These are phyloP conservation scores for Poecilobothrus nobilitatus DNA, from an alignment of 2,888 invertebrate genomes.

Conservation along the genomic window DNA sequence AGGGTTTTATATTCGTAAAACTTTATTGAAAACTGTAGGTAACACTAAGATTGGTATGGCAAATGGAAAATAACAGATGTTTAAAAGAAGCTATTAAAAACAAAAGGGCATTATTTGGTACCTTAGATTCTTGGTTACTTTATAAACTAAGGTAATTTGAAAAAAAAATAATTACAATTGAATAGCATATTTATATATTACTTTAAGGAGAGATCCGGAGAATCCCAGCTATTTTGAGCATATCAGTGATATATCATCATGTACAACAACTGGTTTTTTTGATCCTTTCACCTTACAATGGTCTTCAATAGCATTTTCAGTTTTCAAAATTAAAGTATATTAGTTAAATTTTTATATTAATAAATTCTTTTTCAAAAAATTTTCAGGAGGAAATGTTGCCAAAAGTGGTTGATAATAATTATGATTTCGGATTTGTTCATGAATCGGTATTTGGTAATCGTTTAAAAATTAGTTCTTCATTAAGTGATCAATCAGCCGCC, in stretches of 20 bases:
- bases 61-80: conserved; percentile 60
- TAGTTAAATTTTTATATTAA: background rate
- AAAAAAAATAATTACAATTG: background rate
- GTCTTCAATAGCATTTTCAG: conserved; percentile 46
- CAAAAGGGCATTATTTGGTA: conserved; percentile 69
- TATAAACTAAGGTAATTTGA: conserved; percentile 58
- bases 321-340: conserved; percentile 22
- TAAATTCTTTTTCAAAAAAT: background rate
- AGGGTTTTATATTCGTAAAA: conserved; percentile 12
- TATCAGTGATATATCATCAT: conserved; percentile 83
- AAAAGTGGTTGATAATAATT: conserved; percentile 66
- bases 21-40: conserved; percentile 51
- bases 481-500: conserved; percentile 71
- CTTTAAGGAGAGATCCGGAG: conserved; percentile 31
- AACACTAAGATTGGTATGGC: conserved; percentile 69
- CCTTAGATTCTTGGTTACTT: conserved; percentile 88
- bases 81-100: conserved; percentile 56
- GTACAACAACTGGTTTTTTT: conserved; percentile 84
- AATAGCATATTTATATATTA: background rate
- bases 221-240: conserved; percentile 44
- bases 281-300: conserved; percentile 87
- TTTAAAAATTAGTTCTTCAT: conserved; percentile 58
- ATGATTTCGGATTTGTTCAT: conserved; percentile 61
- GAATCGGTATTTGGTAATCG: conserved; percentile 62
- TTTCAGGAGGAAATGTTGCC: conserved; percentile 65